Base-by-base conservation (phyloP, 2,888 invertebrate species). In the Gandaritis pyraliata region DNA sequence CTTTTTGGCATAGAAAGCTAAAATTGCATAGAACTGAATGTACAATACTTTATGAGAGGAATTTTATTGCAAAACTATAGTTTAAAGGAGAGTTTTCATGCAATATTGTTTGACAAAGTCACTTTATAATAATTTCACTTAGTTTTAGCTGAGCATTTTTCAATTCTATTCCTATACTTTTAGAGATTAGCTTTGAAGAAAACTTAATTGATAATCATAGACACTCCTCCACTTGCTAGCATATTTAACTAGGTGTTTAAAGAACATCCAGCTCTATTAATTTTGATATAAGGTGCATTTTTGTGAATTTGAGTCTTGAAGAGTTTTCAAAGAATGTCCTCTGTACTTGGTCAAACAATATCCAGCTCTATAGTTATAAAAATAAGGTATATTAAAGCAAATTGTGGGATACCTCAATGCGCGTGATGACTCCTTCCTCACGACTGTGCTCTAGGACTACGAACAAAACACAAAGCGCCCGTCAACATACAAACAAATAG, bases 361-460 rank as follows among this genome's bases (percentile, higher is more conserved):
- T 57, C 54, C 54, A 1, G 39, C 58, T 59, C 29, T 60, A 53
- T 58, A 55, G 8, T 3, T 56, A 38, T 43, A 8, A 55, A 38
- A 63, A 68, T 77, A 76, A 66, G 72, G 71, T 78, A 84, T 82
- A 84, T 82, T 79, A 85, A 88, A 92, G 90, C 90, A 89, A 90
- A 87, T 81, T 84, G 87, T 87, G 75, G 80, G 83, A 73, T 93
- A 93, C 93, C 93, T 93, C 93, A 75, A 93, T 91, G 75, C 92
- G 92, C 72, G 93, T 93, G 91, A 93, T 92, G 91, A 92, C 92
- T 81, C 93, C 93, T 74, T 93, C 93, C 89, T 93, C 93, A 79
- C 93, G 90, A 88, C 92, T 93, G 91, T 93, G 93, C 86, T 92
- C 93, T 91, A 93, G 85, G 86, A 93, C 93, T 93, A 93, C 90